These are phyloP conservation scores for Hemicentrotus pulcherrimus DNA, from an alignment of 35 echinoderm and acorn worm species.

Conservation along the genomic window DNA sequence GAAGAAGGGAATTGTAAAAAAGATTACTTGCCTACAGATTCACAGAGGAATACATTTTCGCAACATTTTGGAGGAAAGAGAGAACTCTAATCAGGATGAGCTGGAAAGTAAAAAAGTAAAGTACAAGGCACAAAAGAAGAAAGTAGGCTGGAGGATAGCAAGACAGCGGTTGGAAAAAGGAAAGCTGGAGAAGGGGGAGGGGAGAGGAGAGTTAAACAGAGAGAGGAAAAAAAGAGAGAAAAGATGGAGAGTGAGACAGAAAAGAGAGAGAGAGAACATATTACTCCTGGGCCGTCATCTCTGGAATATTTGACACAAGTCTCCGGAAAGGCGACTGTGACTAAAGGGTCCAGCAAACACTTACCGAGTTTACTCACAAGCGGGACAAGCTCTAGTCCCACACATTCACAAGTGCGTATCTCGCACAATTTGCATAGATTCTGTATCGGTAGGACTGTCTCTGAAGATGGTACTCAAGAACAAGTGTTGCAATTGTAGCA, in stretches of 20 bases:
- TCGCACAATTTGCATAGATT: not conserved
- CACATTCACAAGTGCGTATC: constrained; percentile 18
- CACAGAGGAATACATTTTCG: too few species aligned
- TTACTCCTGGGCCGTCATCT: not conserved
- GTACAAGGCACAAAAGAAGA: too few species aligned
- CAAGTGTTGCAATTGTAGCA: not conserved
- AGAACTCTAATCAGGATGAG: too few species aligned
- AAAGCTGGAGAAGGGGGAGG: not conserved
- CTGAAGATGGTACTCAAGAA: not conserved
- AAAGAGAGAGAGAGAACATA: not conserved
- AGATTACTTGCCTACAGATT: too few species aligned
- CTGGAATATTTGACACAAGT: constrained; percentile 26
- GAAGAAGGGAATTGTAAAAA: too few species aligned
- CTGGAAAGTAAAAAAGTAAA: too few species aligned
- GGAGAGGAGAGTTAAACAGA: not conserved
- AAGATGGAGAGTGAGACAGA: not conserved
- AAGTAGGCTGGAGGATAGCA: not conserved
- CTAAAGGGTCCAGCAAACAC: not conserved
- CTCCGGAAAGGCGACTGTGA: not conserved
- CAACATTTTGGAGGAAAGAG: too few species aligned
- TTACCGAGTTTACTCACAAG: constrained; percentile 23
- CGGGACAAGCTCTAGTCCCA: constrained; percentile 29
- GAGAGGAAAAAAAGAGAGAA: not conserved
- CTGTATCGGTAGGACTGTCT: not conserved
- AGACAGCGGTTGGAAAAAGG: not conserved